Percentiles rank a stretch among this genome's conserved stretches.
Evolutionary conservation across 2,888 invertebrate genomes (phyloP).

Genomic region (Nomada lathburiana): DNA sequence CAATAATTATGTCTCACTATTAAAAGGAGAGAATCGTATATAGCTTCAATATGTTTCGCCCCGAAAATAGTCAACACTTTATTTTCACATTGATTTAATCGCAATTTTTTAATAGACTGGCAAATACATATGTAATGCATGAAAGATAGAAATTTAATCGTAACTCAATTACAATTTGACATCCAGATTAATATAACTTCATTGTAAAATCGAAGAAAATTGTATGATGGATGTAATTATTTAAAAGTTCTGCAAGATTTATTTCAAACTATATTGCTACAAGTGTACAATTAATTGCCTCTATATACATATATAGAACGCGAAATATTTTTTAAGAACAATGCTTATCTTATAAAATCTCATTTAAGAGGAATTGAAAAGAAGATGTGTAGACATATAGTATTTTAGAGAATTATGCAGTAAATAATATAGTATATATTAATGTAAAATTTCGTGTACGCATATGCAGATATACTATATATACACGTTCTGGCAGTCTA

Average conservation of each 20-base stretch:
- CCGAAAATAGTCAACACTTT: background rate
- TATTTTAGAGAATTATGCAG: slow-evolving; percentile 9
- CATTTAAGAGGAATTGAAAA: background rate
- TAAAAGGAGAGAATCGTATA: slow-evolving; percentile 16
- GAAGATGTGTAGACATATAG: background rate
- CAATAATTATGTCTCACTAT: slow-evolving; percentile 8
- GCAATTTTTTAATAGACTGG: slow-evolving; percentile 39
- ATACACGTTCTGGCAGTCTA: slow-evolving; percentile 7
- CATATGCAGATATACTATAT: slow-evolving; percentile 3
- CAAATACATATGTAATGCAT: slow-evolving; percentile 37
- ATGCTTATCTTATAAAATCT: slow-evolving; percentile 13
- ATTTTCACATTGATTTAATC: slow-evolving; percentile 39
- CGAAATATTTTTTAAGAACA: slow-evolving; percentile 23
- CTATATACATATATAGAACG: slow-evolving; percentile 1
- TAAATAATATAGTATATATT: background rate
- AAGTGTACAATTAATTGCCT: background rate
- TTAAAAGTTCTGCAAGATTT: background rate
- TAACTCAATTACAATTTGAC: slow-evolving; percentile 19
- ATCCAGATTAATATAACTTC: slow-evolving; percentile 6
- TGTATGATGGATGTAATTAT: slow-evolving; percentile 10
- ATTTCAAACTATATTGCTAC: slow-evolving; percentile 9
- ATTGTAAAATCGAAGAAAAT: slow-evolving; percentile 18
- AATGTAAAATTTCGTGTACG: background rate
- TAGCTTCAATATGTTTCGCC: slow-evolving; percentile 35
- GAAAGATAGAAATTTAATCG: background rate